Base-by-base conservation (phyloP, 2,888 invertebrate species). In the Epistrophe eligans region DNA sequence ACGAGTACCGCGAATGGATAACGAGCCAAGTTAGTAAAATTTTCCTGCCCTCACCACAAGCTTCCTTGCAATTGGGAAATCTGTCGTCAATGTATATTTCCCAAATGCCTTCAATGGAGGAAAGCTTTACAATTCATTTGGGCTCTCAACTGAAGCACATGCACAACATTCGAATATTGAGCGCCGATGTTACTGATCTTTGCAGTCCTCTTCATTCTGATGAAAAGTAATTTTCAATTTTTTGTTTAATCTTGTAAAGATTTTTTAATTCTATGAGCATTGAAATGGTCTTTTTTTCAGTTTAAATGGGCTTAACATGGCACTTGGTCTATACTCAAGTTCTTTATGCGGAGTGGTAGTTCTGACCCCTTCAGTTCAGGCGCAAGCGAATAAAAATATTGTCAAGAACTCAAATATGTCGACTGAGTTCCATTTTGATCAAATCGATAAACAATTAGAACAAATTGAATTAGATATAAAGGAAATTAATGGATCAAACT, bases 61-160 rank as follows among this genome's bases (percentile, higher is more conserved):
- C 91, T 15, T 72, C 89, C 7, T 91, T 92, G 0, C 91, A 92
- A 5, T 71, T 93, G 38, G 92, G 92, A n/a, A 92, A 92, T 89
- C 91, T 92, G 10, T 93, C 93, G 4, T 93, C 93, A 9, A 93
- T 93, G 93, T 93, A 93, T 73, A 90, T 93, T 13, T 92, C 93
- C 2, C 93, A 93, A 80, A 92, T 92, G 82, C 93, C 93, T 1
- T 93, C 93, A 4, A 92, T 98, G 90, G 98, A 99, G 93, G 99
- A 99, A 94, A 98, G 98, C 93, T 99, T 99, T 93, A 99, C 99
- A 24, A 99, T 99, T 91, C 98, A 99, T 94, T 94, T 99, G 88
- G 99, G 99, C 67, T 98, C 99, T 6, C 99, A 99, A 93, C 95
- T 99, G 92, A 99, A 99, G 93, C 99, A 99, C 91, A 99, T 98